Percentiles rank a stretch among this genome's conserved stretches.
Conservation (phyloP, 1,140 invertebrate genomes). For the Branchinecta lynchi region DNA sequence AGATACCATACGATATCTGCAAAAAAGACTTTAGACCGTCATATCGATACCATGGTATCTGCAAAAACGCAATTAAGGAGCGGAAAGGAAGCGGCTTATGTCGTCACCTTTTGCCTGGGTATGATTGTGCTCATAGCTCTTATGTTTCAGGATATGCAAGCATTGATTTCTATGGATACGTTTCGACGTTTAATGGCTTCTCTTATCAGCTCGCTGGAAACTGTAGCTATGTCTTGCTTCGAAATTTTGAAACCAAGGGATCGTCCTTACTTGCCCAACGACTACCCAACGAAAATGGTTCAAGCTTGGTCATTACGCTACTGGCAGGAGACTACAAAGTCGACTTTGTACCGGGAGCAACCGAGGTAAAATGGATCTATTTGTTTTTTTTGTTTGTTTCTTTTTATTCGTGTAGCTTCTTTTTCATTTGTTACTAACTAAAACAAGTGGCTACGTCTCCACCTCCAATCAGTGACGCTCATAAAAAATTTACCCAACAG, state of each 20-base stretch:
- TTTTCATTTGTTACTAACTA: too few species aligned
- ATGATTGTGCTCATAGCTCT: too few species aligned
- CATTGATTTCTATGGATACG: not conserved
- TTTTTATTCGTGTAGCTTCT: too few species aligned
- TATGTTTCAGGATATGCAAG: not conserved
- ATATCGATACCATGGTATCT: not conserved
- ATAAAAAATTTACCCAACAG: too few species aligned
- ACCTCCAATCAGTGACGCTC: too few species aligned
- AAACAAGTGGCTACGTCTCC: too few species aligned
- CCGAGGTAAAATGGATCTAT: not conserved
- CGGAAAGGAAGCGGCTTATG: too few species aligned
- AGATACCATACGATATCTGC: too few species aligned
- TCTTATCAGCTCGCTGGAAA: not conserved
- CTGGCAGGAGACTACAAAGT: not conserved
- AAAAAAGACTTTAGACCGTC: not conserved
- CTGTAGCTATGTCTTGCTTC: not conserved
- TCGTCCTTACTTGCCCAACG: not conserved
- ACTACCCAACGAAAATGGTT: not conserved
- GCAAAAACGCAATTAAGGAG: not conserved
- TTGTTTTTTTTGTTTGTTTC: too few species aligned
- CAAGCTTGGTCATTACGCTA: not conserved
- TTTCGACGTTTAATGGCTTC: not conserved
- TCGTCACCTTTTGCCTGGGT: not conserved
- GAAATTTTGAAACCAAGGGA: not conserved
- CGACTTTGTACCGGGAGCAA: not conserved